A percentile compares a stretch with the other conserved stretches of the same genome.
phyloP scores from a whole-genome alignment of 2,888 invertebrate genomes.

The Dasypolia templi region DNA sequence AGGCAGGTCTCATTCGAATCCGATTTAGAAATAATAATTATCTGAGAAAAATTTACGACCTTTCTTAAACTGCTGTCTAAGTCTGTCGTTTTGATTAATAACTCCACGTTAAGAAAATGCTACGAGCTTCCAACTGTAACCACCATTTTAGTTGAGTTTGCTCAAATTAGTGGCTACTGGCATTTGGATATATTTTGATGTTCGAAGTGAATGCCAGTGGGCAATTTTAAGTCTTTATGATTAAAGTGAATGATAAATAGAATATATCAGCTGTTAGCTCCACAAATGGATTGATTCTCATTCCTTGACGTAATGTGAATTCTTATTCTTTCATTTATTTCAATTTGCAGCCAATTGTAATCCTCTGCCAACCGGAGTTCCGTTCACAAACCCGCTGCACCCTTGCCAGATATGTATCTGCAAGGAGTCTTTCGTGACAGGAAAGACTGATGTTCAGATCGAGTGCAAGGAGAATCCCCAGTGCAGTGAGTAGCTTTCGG shows the following conservation, averaged over 20 bases:
- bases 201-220: no score
- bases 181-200: not conserved
- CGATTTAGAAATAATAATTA: constrained; percentile 54
- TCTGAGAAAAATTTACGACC: constrained; percentile 63
- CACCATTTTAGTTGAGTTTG: constrained; percentile 8
- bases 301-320: not conserved
- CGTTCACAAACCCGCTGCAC: constrained; percentile 81
- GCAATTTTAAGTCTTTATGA: not conserved
- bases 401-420: constrained; percentile 84
- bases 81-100: constrained; percentile 57
- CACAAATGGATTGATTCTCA: not conserved
- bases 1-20: constrained; percentile 21
- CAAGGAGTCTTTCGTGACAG: constrained; percentile 64
- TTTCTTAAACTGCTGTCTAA: constrained; percentile 41
- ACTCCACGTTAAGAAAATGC: constrained; percentile 22
- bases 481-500: constrained; percentile 75
- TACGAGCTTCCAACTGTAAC: constrained; percentile 22
- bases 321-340: not conserved
- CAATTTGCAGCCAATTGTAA: constrained; percentile 73
- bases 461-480: constrained; percentile 77
- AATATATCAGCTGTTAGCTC: not conserved
- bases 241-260: not conserved
- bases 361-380: constrained; percentile 77
- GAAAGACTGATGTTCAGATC: constrained; percentile 74
- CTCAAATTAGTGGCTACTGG: not conserved